Evolutionary conservation across 2,888 invertebrate genomes (phyloP).

Genomic region (Rambutsinella grinnellia): DNA sequence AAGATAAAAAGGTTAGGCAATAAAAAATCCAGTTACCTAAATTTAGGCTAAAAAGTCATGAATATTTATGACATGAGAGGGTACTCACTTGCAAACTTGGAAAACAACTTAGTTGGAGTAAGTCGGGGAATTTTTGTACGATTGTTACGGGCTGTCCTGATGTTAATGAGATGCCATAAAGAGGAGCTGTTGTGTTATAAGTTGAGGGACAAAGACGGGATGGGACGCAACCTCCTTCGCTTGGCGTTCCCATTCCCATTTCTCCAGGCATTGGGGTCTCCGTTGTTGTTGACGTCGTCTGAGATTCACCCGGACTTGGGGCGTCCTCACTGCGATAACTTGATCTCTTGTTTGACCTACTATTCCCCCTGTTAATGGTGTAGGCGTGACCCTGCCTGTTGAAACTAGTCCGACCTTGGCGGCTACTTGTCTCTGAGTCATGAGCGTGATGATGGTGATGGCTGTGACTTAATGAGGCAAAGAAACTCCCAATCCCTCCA

Average conservation of each 20-base stretch:
- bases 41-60: too few relatives aligned
- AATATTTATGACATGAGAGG: too few relatives aligned
- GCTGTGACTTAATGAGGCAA: slow-evolving; percentile 37
- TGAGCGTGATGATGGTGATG: slow-evolving; percentile 46
- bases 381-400: slow-evolving; percentile 35
- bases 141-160: slow-evolving; percentile 78
- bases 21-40: slow-evolving; percentile 14
- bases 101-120: slow-evolving; percentile 93
- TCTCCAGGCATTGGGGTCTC: not conserved
- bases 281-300: not conserved
- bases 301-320: too few relatives aligned
- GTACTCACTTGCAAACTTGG: slow-evolving; percentile 90
- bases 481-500: slow-evolving; percentile 37
- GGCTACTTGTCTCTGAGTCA: not conserved
- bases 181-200: slow-evolving; percentile 93
- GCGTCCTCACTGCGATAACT: too few relatives aligned
- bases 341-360: too few relatives aligned
- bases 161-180: slow-evolving; percentile 94
- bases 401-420: slow-evolving; percentile 27
- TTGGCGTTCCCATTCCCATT: slow-evolving; percentile 33
- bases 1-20: slow-evolving; percentile 22
- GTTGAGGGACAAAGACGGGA: slow-evolving; percentile 87
- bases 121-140: slow-evolving; percentile 91
- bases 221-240: slow-evolving; percentile 73
- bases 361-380: slow-evolving; percentile 32